Percentiles rank a stretch among this genome's conserved stretches.
Evolutionary conservation across 2,888 invertebrate species (phyloP).

Genomic region (Drosophila nigricruria): DNA sequence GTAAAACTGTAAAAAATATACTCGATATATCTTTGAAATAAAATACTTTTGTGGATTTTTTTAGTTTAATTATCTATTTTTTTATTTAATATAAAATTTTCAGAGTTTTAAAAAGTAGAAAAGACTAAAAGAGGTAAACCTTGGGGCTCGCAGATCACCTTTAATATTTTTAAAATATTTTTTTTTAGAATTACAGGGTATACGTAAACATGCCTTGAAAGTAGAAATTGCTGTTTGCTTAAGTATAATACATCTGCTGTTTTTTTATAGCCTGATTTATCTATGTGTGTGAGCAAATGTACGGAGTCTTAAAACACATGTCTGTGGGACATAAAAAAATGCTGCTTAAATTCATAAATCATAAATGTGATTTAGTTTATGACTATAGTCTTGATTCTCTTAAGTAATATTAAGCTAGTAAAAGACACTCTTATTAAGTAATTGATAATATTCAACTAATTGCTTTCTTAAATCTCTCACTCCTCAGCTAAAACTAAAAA

Average conservation of each 20-base stretch:
- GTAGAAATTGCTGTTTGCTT: constrained; percentile 9
- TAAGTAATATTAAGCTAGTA: not conserved
- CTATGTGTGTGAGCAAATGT: not conserved
- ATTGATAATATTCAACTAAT: not conserved
- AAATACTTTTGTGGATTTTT: too few species aligned
- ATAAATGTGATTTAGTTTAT: not conserved
- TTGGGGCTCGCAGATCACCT: too few species aligned
- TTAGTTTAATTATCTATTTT: too few species aligned
- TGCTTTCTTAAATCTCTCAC: too few species aligned
- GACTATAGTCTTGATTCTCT: not conserved
- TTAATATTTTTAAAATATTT: not conserved
- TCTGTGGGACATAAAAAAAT: constrained; percentile 1
- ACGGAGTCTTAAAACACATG: not conserved
- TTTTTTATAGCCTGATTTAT: not conserved
- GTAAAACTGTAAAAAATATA: too few species aligned
- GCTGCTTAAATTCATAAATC: not conserved
- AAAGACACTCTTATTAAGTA: too few species aligned
- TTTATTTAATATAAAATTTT: too few species aligned
- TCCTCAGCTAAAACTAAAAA: too few species aligned
- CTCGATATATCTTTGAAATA: too few species aligned
- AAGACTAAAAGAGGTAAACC: too few species aligned
- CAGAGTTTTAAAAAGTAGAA: too few species aligned
- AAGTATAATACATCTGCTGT: not conserved
- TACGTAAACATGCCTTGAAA: not conserved
- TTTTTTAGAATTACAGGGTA: constrained; percentile 4